These are phyloP conservation scores for Bostrychus sinensis DNA, from an alignment of 2,113 vertebrate genomes.

Conservation along the genomic window DNA sequence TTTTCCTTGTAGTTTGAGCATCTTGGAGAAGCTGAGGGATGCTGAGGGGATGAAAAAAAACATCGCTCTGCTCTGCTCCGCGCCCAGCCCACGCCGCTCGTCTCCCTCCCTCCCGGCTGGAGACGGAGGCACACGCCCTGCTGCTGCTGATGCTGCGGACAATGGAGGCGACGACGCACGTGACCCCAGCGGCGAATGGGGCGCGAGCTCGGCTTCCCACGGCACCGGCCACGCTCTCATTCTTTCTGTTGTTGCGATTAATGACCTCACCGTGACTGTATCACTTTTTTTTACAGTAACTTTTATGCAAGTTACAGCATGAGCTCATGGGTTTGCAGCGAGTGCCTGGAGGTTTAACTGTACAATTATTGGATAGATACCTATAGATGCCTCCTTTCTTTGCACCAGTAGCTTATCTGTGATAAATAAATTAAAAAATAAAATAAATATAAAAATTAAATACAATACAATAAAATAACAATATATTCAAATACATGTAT, in stretches of 20 bases:
- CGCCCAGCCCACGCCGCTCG: slow-evolving; percentile 41
- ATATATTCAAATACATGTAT: too few species aligned
- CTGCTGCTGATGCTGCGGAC: slow-evolving; percentile 65
- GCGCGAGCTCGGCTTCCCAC: slow-evolving; percentile 11
- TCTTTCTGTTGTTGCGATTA: background rate
- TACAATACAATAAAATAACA: too few species aligned
- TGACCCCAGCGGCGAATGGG: slow-evolving; percentile 58
- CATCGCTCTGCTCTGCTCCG: slow-evolving; percentile 13
- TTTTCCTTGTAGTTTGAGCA: slow-evolving; percentile 41
- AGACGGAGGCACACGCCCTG: slow-evolving; percentile 68
- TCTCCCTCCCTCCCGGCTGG: slow-evolving; percentile 38
- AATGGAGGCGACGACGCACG: slow-evolving; percentile 62
- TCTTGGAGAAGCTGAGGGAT: slow-evolving; percentile 17
- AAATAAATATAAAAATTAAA: too few species aligned
- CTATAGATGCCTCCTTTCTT: too few species aligned
- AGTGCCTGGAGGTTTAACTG: background rate
- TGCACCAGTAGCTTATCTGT: too few species aligned
- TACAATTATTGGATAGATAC: too few species aligned
- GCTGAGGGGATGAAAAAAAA: slow-evolving; percentile 10
- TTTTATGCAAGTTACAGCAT: background rate
- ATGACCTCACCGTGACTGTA: background rate
- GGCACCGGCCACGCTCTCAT: background rate
- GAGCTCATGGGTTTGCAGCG: background rate
- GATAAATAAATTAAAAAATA: too few species aligned
- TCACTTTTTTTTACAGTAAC: too few species aligned